These are phyloP conservation scores for Leuctra nigra DNA, from an alignment of 2,888 invertebrate species.

Conservation along the genomic window DNA sequence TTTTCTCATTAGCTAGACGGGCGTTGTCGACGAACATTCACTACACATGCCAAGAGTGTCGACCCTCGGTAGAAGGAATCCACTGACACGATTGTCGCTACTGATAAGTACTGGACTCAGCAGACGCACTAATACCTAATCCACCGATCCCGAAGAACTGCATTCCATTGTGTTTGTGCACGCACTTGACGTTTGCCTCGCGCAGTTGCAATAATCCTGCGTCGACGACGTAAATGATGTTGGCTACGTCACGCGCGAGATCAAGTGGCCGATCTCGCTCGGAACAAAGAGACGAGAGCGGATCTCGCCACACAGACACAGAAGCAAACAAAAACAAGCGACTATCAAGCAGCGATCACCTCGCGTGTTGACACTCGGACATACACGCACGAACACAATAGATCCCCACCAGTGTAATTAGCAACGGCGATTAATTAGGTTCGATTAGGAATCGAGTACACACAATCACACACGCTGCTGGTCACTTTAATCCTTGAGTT, in stretches of 20 bases:
- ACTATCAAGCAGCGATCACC: not conserved
- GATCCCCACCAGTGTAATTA: too few relatives aligned
- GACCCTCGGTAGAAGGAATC: not conserved
- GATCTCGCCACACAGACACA: not conserved
- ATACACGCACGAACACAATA: too few relatives aligned
- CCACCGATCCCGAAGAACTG: constrained; percentile 5
- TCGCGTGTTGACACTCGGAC: too few relatives aligned
- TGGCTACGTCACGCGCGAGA: not conserved
- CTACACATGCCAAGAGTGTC: not conserved
- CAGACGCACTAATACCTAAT: too few relatives aligned
- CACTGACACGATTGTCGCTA: not conserved
- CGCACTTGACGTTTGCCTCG: not conserved
- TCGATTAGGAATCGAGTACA: too few relatives aligned
- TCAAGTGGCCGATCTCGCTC: not conserved
- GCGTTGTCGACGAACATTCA: not conserved
- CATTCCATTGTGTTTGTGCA: constrained; percentile 3
- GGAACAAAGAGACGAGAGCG: not conserved
- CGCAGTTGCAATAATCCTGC: not conserved
- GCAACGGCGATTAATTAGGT: too few relatives aligned
- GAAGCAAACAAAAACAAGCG: not conserved
- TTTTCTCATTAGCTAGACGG: not conserved
- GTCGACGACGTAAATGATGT: not conserved
- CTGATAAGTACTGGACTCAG: not conserved
- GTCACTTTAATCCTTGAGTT: too few relatives aligned
- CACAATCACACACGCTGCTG: too few relatives aligned